phyloP scores from a whole-genome alignment of 2,797 vertebrate genomes.

The Sebastes baramenuke region DNA sequence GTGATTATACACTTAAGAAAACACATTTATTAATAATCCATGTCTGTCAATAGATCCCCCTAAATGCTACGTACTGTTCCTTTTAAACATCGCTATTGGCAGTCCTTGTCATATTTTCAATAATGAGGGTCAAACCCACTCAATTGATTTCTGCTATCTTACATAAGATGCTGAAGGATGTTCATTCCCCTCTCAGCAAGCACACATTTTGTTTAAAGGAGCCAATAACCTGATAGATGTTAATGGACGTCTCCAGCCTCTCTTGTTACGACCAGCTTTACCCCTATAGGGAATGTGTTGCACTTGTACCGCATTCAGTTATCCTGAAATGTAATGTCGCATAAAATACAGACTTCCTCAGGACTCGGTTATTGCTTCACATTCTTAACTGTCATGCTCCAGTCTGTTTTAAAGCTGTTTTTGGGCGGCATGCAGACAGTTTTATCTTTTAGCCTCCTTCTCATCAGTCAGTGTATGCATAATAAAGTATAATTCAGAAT shows the following conservation, averaged over 20 bases:
- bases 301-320: conserved; percentile 3
- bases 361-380: conserved; percentile 16
- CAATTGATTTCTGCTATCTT: background rate
- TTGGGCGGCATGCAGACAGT: background rate
- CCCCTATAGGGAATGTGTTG: conserved; percentile 16
- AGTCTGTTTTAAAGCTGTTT: conserved; percentile 24
- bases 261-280: background rate
- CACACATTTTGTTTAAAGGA: background rate
- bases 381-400: conserved; percentile 16
- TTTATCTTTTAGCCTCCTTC: conserved; percentile 5
- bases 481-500: conserved; percentile 40
- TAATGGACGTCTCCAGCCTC: conserved; percentile 17
- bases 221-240: conserved; percentile 10
- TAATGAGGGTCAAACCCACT: background rate
- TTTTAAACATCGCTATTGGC: background rate
- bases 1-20: too few species aligned
- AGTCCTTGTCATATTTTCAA: conserved; percentile 5
- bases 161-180: background rate
- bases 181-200: background rate
- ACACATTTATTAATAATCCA: too few species aligned
- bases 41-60: too few species aligned
- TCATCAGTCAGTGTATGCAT: conserved; percentile 15
- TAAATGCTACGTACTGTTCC: too few species aligned
- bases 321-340: conserved; percentile 25
- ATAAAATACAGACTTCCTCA: conserved; percentile 28